These are phyloP conservation scores for Pempheris klunzingeri DNA, from an alignment of 2,797 vertebrate genomes.

Conservation along the genomic window DNA sequence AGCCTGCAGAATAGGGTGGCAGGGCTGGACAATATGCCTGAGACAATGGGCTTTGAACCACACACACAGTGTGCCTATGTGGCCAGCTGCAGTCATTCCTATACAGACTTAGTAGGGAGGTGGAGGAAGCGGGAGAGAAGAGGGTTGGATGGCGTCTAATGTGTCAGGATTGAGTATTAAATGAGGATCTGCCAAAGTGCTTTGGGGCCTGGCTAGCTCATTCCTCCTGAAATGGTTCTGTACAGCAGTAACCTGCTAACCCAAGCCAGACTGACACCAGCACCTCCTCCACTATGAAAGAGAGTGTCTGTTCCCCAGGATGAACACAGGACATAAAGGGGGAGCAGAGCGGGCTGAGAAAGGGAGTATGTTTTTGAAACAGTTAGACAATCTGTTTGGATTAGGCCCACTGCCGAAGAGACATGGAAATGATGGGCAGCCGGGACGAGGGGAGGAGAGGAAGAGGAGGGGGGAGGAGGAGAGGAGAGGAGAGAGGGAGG, in stretches of 20 bases:
- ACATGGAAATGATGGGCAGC: conserved; percentile 83
- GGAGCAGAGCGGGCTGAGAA: conserved; percentile 63
- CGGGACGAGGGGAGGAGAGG: conserved; percentile 74
- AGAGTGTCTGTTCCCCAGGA: conserved; percentile 78
- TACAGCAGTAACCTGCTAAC: conserved; percentile 77
- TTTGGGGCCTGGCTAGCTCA: conserved; percentile 68
- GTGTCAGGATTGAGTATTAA: conserved; percentile 75
- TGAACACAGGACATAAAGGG: conserved; percentile 69
- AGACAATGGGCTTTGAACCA: conserved; percentile 71
- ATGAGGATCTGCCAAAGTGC: conserved; percentile 79
- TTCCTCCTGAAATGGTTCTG: conserved; percentile 71
- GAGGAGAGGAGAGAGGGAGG: conserved; percentile 42
- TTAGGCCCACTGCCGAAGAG: conserved; percentile 79
- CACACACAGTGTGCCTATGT: conserved; percentile 54
- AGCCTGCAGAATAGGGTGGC: conserved; percentile 62
- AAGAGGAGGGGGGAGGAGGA: conserved; percentile 46
- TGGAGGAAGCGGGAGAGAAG: conserved; percentile 30
- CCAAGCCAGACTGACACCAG: conserved; percentile 74
- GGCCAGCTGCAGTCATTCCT: conserved; percentile 74
- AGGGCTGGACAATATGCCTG: conserved; percentile 64
- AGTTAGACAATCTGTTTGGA: conserved; percentile 85
- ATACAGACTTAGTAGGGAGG: conserved; percentile 56
- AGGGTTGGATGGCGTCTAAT: conserved; percentile 58
- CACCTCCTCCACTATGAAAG: conserved; percentile 81
- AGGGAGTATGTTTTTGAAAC: conserved; percentile 86